Evolutionary conservation across 1,140 invertebrate genomes (phyloP).

Genomic region (Neodiprion virginianus): DNA sequence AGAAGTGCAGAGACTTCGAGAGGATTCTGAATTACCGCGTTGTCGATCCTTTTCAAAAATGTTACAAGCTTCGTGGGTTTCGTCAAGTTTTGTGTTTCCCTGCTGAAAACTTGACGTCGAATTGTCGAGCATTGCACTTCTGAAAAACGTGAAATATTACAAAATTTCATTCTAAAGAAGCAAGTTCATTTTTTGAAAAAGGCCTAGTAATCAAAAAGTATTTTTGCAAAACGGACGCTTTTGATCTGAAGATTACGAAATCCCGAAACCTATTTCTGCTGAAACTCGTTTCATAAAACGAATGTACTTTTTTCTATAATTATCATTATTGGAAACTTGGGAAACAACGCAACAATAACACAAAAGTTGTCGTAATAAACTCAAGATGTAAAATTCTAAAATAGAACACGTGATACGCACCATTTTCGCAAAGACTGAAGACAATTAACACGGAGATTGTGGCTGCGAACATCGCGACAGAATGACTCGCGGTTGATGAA

Average conservation of each 20-base stretch:
- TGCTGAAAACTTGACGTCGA: neutral
- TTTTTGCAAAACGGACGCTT: too few species aligned
- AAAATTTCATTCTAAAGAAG: too few species aligned
- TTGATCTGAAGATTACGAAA: too few species aligned
- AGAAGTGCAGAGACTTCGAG: neutral
- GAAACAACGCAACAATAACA: too few species aligned
- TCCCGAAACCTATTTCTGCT: too few species aligned
- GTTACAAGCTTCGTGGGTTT: neutral
- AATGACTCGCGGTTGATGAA: constrained; percentile 16
- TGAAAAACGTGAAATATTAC: neutral
- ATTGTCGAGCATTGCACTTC: neutral
- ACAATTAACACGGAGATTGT: constrained; percentile 15
- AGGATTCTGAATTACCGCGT: neutral
- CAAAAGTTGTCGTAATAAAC: too few species aligned
- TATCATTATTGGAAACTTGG: too few species aligned
- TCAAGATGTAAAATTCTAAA: too few species aligned
- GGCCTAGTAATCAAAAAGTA: too few species aligned
- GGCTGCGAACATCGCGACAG: constrained; percentile 29
- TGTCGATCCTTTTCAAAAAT: neutral
- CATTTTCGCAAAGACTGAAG: neutral
- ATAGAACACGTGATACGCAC: neutral
- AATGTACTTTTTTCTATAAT: too few species aligned
- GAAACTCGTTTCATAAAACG: too few species aligned
- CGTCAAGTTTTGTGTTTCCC: neutral
- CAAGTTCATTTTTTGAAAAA: too few species aligned